These are phyloP conservation scores for Heliconius charithonia DNA, from an alignment of 2,888 invertebrate species.

Conservation along the genomic window DNA sequence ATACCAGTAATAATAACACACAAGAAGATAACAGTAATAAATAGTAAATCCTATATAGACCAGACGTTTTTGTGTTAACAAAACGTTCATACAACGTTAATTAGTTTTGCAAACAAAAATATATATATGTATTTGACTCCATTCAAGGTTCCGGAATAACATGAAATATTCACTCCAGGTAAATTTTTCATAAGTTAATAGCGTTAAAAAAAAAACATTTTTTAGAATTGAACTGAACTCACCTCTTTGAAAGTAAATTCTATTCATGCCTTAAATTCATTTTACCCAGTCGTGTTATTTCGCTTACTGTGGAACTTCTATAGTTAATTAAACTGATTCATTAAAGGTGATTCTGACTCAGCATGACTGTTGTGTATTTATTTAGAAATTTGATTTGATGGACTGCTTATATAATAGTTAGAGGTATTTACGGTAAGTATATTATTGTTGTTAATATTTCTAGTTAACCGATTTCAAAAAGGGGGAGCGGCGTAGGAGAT, in stretches of 20 bases:
- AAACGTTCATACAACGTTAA: conserved; percentile 14
- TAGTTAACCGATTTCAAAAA: neutral
- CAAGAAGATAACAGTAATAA: neutral
- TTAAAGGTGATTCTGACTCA: conserved; percentile 34
- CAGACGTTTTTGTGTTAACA: conserved; percentile 16
- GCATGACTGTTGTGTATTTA: conserved; percentile 15
- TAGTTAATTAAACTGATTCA: conserved; percentile 54
- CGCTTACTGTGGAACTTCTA: conserved; percentile 36
- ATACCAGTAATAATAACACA: too few relatives aligned
- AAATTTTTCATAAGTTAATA: conserved; percentile 23
- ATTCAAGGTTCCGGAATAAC: conserved; percentile 7
- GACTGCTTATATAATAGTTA: conserved; percentile 3
- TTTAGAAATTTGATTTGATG: conserved; percentile 22
- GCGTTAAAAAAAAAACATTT: conserved; percentile 25
- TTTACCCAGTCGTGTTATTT: conserved; percentile 42
- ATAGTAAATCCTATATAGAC: neutral
- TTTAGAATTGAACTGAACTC: conserved; percentile 20
- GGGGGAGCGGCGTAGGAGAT: too few relatives aligned
- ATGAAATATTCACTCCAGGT: conserved; percentile 16
- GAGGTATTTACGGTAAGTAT: neutral
- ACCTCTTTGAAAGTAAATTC: conserved; percentile 30
- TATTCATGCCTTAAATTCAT: conserved; percentile 42
- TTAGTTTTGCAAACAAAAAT: conserved; percentile 15
- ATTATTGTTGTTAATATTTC: neutral
- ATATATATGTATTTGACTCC: neutral